These are phyloP conservation scores for Anoura caudifer DNA, from an alignment of 2,113 vertebrate species.

Conservation along the genomic window DNA sequence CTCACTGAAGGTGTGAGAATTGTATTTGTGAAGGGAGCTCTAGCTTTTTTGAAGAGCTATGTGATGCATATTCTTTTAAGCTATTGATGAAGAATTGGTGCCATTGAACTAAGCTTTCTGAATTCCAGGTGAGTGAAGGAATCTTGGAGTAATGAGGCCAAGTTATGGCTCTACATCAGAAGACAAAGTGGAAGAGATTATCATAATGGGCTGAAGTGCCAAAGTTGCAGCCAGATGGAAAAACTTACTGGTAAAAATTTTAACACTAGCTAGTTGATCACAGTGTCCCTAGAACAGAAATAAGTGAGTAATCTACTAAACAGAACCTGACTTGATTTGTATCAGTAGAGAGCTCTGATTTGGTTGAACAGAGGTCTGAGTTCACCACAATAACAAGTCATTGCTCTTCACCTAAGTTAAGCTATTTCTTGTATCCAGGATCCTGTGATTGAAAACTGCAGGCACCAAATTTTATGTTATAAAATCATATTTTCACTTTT, in stretches of 20 bases:
- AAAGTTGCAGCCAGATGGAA: background rate
- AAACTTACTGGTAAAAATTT: background rate
- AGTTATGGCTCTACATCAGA: background rate
- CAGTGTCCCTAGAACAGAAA: background rate
- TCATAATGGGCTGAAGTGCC: background rate
- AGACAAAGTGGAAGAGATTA: background rate
- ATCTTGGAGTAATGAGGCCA: no score
- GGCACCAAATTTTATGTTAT: background rate
- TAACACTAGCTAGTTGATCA: background rate
- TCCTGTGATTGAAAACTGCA: background rate
- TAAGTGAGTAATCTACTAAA: background rate
- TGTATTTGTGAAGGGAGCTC: background rate
- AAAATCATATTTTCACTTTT: background rate
- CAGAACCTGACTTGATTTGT: background rate
- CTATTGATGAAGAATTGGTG: background rate
- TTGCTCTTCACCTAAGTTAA: background rate
- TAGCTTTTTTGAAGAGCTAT: background rate
- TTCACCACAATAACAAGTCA: background rate
- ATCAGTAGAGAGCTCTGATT: background rate
- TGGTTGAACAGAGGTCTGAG: background rate
- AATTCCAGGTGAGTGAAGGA: background rate
- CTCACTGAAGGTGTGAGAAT: background rate
- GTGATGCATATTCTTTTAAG: background rate
- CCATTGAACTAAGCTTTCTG: background rate
- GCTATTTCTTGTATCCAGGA: background rate